Conservation (phyloP, 2,797 vertebrate species). For the Parauchenoglanis ngamensis region DNA sequence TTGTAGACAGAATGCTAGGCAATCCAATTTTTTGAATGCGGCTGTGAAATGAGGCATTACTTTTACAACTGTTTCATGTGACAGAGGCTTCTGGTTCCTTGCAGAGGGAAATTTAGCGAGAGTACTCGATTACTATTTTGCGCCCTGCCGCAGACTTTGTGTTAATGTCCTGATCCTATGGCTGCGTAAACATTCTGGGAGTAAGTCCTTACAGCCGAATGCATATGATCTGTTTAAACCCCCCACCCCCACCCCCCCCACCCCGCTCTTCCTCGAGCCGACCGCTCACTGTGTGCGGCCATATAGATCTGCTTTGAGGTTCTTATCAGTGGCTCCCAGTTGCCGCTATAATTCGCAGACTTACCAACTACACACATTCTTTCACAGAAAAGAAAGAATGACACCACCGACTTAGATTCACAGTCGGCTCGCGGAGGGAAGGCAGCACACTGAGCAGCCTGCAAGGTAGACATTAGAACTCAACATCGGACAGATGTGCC, state of each 20-base stretch:
- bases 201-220: conserved; percentile 67
- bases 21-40: conserved; percentile 64
- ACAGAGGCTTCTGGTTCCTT: conserved; percentile 54
- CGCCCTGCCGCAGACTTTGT: conserved; percentile 53
- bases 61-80: conserved; percentile 54
- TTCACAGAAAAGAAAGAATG: conserved; percentile 66
- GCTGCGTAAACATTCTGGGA: conserved; percentile 51
- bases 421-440: conserved; percentile 73
- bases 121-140: conserved; percentile 42
- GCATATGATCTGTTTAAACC: conserved; percentile 70
- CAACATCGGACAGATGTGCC: conserved; percentile 74
- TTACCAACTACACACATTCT: conserved; percentile 68
- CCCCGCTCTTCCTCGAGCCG: conserved; percentile 43
- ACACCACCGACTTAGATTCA: conserved; percentile 82
- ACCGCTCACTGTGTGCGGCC: conserved; percentile 63
- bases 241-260: neutral
- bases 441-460: conserved; percentile 51
- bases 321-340: conserved; percentile 78
- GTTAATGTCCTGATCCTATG: conserved; percentile 49
- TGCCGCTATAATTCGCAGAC: conserved; percentile 70
- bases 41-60: conserved; percentile 60
- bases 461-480: conserved; percentile 73
- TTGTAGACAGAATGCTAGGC: conserved; percentile 56
- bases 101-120: conserved; percentile 39
- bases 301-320: conserved; percentile 77